Base-by-base conservation (phyloP, 2,113 vertebrate genomes). In the Anarhynchus alexandrinus region DNA sequence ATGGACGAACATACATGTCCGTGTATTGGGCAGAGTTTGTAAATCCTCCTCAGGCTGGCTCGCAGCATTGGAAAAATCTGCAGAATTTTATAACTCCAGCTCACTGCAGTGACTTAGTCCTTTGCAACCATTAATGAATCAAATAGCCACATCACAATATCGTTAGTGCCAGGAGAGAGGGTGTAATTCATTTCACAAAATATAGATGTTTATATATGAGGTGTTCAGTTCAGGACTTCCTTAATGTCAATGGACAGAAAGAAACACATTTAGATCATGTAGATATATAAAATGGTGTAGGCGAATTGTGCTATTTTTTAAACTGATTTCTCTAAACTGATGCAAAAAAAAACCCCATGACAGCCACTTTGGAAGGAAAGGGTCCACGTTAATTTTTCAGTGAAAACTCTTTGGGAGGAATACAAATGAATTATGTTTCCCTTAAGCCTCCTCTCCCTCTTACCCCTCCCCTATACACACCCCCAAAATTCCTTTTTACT, bases 41-140 rank as follows among this genome's bases (percentile, higher is more conserved):
- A 95, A 88, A 77, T 49, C 16, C 29, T 91, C 16, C 61, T 78
- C 57, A 42, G 55, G 12, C 55, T 66, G 34, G 15, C 42, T 90
- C 8, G 82, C 38, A 70, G 17, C 12, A 25, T 6, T 73, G 55
- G 47, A 83, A 88, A 40, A 20, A 59, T 84, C 72, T 64, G 25
- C 49, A 86, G 55, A 47, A 12, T 86, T 94, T 45, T 64, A n/a
- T 27, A 86, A 55, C 11, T 19, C 36, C 38, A 64, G 27, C 4
- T 86, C 32, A 38, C 25, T 73, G 30, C 47, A 59, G 51, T 57
- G 74, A 57, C 42, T 73, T 43, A 73, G 26, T 59, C 19, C 15
- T 96, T 90, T 62, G 34, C 42, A 65, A 42, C 36, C 29, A 73
- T 72, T 88, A 94, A 83, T 45, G 54, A 88, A 81, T 45, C 11